Evolutionary conservation across 2,888 invertebrate genomes (phyloP), one percentile per base, ranked within the genome.

Genomic region (Drosophila pegasa): DNA sequence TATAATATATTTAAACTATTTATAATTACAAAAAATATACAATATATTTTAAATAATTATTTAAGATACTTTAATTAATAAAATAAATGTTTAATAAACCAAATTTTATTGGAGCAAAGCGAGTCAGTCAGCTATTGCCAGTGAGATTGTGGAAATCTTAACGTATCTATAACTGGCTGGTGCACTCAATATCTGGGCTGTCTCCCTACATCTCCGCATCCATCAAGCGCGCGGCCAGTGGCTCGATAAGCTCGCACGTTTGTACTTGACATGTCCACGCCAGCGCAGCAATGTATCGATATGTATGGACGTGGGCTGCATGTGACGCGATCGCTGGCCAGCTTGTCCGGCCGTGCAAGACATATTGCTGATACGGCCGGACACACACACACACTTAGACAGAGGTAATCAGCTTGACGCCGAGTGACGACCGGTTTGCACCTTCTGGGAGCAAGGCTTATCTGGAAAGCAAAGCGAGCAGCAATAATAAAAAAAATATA

Each of bases 331-430:
- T 68, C 55, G 59, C 48, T 67, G 67, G 38, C 52, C 81, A 61
- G 51, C 66, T 60, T 38, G 67, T 74, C 48, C 59, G 59, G 51
- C 45, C 51, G 40, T 61, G 85, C 64, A 78, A 81, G 82, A 81
- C 88, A 87, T 74, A 74, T 87, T 62, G 67, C 71, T 70, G 81
- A 81, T 87, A 85, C n/a, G 56, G 70, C 37, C 45, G 31, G 51
- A 37, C 22, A 25, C 12, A 50, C 27, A 33, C 22, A 29, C 38
- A 62, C 37, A 12, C 31, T 16, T 16, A 37, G 33, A 38, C 54
- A 55, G 18, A 12, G 57, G 59, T 72, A 71, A 71, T 76, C 77
- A 71, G 58, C 20, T 40, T 57, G 72, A 67, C 58, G 58, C 61
- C 45, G 18, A 31, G 29, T 52, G 69, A 27, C 47, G 37, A 48